Conservation (phyloP, 2,797 vertebrate genomes). For the Trachurus trachurus region DNA sequence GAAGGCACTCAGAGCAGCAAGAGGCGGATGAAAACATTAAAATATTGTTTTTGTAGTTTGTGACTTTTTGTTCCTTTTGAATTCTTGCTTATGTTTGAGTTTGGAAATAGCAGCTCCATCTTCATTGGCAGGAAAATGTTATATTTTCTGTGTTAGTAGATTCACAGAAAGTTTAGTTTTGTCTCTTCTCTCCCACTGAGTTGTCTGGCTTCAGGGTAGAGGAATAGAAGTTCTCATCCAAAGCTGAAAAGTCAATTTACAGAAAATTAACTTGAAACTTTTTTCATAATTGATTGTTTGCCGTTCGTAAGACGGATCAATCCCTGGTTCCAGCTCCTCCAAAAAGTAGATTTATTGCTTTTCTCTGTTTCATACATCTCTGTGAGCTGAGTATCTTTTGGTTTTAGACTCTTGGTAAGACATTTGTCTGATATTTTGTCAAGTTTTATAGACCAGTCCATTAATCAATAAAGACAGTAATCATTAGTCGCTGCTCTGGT, state of each 20-base stretch:
- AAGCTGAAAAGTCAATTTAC: not conserved
- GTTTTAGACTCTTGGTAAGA: not conserved
- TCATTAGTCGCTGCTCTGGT: not conserved
- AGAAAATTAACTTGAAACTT: not conserved
- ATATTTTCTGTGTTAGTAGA: not conserved
- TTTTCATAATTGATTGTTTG: not conserved
- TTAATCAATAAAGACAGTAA: not conserved
- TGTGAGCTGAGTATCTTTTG: not conserved
- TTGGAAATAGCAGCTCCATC: not conserved
- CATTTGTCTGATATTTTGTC: not conserved
- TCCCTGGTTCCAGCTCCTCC: not conserved
- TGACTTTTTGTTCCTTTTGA: not conserved
- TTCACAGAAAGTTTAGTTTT: not conserved
- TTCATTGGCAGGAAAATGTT: not conserved
- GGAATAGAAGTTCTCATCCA: not conserved
- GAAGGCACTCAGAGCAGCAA: conserved; percentile 16
- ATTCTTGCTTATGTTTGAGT: conserved; percentile 24
- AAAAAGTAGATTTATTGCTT: not conserved
- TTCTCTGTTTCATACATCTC: not conserved
- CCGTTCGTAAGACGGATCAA: not conserved
- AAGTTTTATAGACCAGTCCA: not conserved
- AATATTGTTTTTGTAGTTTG: not conserved
- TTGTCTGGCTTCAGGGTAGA: not conserved
- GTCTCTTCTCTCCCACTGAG: not conserved
- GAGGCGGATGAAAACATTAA: conserved; percentile 1